Base-by-base conservation (phyloP, 2,797 vertebrate genomes). In the Pipistrellus nathusii region DNA sequence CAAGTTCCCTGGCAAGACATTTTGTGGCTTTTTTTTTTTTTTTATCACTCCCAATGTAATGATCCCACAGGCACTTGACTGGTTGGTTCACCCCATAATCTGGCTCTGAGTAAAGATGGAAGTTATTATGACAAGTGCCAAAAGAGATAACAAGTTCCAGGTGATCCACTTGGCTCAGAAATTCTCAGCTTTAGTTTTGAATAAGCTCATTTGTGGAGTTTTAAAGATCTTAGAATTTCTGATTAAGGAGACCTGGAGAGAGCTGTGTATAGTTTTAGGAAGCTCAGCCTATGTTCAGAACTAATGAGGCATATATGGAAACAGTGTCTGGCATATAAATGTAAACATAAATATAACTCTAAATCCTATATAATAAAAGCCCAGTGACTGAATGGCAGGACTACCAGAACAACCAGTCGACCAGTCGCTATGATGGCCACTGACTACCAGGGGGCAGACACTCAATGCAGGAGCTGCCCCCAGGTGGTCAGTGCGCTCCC, bases 111-210 rank as follows among this genome's bases (percentile, higher is more conserved):
- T 78, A 76, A 82, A 76, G 18, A 90, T 17, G 21, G 8, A 38
- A 62, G 32, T 68, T 71, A 32, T 35, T 87, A 13, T 71, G 48
- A 62, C 32, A 94, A 78, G 25, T 48, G 69, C 27, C 62, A 85
- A 30, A 84, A 76, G n/a, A 46, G 41, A 30, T 73, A 85, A 53
- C 51, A 93, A 64, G 44, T 64, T 59, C 57, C 62, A 44, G n/a
- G 38, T 38, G n/a, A 27, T 53, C 41, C 66, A 55, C 23, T 12
- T 85, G 72, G 44, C 71, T 35, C 32, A 77, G 77, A 20, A 18
- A 30, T 53, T 81, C 71, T 88, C 75, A 90, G 14, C 25, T 64
- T 71, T 84, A 48, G 62, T 59, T 92, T 85, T 78, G 55, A 85
- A 81, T 85, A 23, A 41, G 0, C 25, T 92, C 25, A 86, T 80